These are phyloP conservation scores for Microctonus hyperodae DNA, from an alignment of 2,888 invertebrate species.

Conservation along the genomic window DNA sequence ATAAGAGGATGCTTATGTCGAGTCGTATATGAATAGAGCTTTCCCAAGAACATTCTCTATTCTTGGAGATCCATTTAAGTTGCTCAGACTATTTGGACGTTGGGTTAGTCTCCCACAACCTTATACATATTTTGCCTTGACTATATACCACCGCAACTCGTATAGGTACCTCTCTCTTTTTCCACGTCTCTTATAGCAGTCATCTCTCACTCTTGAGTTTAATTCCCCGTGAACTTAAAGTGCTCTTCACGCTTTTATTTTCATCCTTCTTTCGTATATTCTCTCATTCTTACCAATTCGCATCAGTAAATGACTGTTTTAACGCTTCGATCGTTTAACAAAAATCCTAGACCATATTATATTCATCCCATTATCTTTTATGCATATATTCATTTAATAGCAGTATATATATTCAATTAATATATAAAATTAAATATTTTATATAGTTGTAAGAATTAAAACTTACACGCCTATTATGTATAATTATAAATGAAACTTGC, in stretches of 20 bases:
- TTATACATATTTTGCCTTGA: not conserved
- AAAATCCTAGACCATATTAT: not conserved
- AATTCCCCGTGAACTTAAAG: slow-evolving; percentile 27
- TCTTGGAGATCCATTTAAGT: slow-evolving; percentile 26
- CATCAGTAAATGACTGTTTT: slow-evolving; percentile 6
- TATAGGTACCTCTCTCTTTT: slow-evolving; percentile 5
- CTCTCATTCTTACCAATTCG: not conserved
- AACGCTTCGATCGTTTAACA: slow-evolving; percentile 8
- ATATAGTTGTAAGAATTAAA: too few species aligned
- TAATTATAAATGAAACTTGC: too few species aligned
- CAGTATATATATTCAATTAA: too few species aligned
- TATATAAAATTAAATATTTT: too few species aligned
- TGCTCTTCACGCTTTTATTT: slow-evolving; percentile 9
- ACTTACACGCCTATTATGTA: too few species aligned
- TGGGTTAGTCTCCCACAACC: not conserved
- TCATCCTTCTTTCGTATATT: not conserved
- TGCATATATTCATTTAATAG: too few species aligned
- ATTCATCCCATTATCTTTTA: not conserved
- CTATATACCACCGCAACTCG: slow-evolving; percentile 11
- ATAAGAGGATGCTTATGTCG: slow-evolving; percentile 4
- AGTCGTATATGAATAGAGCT: slow-evolving; percentile 21
- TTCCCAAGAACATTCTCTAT: slow-evolving; percentile 2
- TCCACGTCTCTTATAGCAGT: slow-evolving; percentile 19
- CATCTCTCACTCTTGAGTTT: slow-evolving; percentile 26
- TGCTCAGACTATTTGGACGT: slow-evolving; percentile 22